Evolutionary conservation across 2,888 invertebrate species (phyloP).

Genomic region (Nomada flava): DNA sequence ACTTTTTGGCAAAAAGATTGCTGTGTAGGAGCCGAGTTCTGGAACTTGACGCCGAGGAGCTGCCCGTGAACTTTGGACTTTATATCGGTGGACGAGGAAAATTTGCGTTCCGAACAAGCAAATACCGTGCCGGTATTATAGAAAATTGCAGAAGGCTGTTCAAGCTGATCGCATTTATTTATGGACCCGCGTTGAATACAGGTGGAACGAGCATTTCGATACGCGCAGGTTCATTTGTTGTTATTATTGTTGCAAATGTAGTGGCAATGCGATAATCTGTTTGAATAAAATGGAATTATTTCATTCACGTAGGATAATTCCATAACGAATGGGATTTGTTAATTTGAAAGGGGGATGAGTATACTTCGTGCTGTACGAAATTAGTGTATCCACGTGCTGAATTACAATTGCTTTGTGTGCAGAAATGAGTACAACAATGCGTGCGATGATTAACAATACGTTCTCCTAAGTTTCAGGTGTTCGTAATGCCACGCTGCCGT

Average conservation of each 20-base stretch:
- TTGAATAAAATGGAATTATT: not conserved
- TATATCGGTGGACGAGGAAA: not conserved
- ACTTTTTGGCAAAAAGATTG: not conserved
- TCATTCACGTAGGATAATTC: not conserved
- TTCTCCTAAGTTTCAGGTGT: not conserved
- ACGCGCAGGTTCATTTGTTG: not conserved
- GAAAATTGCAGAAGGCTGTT: too few relatives aligned
- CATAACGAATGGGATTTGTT: not conserved
- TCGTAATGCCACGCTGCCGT: not conserved
- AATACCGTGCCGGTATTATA: too few relatives aligned
- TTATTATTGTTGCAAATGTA: not conserved
- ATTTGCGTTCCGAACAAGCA: not conserved
- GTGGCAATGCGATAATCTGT: not conserved
- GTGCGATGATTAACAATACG: not conserved
- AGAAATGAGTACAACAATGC: not conserved
- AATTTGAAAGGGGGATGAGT: not conserved
- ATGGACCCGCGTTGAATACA: too few relatives aligned
- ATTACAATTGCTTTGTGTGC: not conserved
- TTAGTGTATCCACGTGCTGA: too few relatives aligned
- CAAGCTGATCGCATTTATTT: too few relatives aligned
- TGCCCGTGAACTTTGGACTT: not conserved
- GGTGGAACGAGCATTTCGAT: not conserved
- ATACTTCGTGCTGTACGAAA: not conserved
- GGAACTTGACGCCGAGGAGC: not conserved
- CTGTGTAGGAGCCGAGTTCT: not conserved